Evolutionary conservation across 2,797 vertebrate species (phyloP).

Genomic region (Girardinus metallicus): DNA sequence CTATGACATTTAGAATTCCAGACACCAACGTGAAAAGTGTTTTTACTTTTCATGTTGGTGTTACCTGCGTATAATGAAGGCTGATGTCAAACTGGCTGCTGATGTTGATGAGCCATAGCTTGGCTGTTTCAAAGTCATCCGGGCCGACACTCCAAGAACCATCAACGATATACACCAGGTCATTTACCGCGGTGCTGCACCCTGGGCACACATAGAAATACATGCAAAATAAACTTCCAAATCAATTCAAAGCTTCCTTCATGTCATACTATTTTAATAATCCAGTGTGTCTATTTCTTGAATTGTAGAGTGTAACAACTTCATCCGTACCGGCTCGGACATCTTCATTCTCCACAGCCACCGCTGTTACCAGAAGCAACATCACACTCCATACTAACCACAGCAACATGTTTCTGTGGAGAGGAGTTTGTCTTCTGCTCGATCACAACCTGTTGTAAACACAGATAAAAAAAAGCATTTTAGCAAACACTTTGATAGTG

Average conservation of each 20-base stretch:
- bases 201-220: constrained; percentile 57
- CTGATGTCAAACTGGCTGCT: constrained; percentile 84
- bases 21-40: no score
- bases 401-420: constrained; percentile 60
- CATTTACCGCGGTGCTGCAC: constrained; percentile 85
- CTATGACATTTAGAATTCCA: not conserved
- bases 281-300: not conserved
- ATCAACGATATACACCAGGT: constrained; percentile 85
- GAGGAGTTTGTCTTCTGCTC: not conserved
- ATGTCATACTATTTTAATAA: not conserved
- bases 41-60: not conserved
- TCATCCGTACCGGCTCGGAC: constrained; percentile 72
- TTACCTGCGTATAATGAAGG: constrained; percentile 79
- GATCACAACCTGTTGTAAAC: constrained; percentile 15
- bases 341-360: constrained; percentile 66
- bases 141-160: constrained; percentile 86
- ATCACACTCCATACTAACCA: constrained; percentile 59
- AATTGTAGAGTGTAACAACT: no score
- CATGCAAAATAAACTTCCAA: not conserved
- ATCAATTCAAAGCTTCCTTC: not conserved
- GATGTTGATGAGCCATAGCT: constrained; percentile 85
- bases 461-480: not conserved
- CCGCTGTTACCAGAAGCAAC: constrained; percentile 47
- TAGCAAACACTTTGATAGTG: not conserved
- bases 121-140: constrained; percentile 83